Base-by-base conservation (phyloP, 1,140 invertebrate genomes). In the Cotesia vestalis region DNA sequence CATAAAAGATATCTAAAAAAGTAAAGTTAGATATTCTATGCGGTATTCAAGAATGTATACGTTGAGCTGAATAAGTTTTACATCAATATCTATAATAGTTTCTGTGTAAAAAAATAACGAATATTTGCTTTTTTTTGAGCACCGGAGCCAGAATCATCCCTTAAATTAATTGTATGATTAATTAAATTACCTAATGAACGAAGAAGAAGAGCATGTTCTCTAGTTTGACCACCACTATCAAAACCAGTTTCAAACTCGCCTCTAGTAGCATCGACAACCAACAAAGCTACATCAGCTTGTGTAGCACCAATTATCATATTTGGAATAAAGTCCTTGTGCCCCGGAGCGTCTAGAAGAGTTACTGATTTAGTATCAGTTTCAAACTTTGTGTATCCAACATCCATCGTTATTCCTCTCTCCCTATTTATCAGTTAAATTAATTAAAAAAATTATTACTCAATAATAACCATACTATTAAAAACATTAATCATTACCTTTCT, bases 171-270 rank as follows among this genome's bases (percentile, higher is more conserved):
- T 62, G 27, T 12, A 40, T 55, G 59, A 38, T n/a, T 27, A 59
- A 76, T 35, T 79, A 89, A 35, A 53, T 70, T 83, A 87, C 97
- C 97, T 71, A 99, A 86, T 35, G 97, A 98, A 78, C 95, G 89
- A 1, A 98, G 92, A 4, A 99, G 87, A 11, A 99, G 85, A 14
- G 98, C 96, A 89, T 99, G 98, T 87, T 99, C 98, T 66, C 97
- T 88, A 0, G 98, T 99, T 88, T 99, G 98, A 35, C 98, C 98
- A 12, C 98, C 98, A 74, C 93, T 91, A 79, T 99, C 97, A 86
- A 99, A 99, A 4, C 98, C 98, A 64, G 97, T 98, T 88, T 99
- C 98, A 88, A 99, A 99, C 88, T 99, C 98, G 14, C 98, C 98
- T 80, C 92, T 90, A 0, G 94, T 95, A 8, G 97, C 95, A 90